Percentiles rank a stretch among this genome's conserved stretches.
Conservation (phyloP, 2,797 vertebrate species). For the Neosilurus mollespiculum region DNA sequence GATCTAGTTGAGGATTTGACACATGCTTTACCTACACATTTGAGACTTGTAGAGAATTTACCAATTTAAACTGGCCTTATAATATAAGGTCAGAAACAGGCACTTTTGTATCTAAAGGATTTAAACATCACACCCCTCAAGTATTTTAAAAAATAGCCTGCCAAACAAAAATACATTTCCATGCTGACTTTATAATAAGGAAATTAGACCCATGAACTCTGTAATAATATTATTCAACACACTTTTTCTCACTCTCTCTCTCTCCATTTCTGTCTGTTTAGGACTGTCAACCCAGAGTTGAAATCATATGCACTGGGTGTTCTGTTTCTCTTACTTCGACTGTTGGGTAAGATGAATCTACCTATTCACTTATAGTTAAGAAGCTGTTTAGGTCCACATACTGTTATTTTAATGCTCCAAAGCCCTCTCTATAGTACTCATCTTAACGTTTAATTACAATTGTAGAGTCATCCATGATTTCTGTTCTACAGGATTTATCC, state of each 20-base stretch:
- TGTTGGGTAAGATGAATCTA: conserved; percentile 82
- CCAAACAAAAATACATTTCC: neutral
- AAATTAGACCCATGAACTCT: neutral
- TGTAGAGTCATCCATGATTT: conserved; percentile 5
- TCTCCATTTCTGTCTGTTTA: conserved; percentile 56
- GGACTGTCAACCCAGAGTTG: conserved; percentile 94
- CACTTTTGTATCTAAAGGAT: neutral
- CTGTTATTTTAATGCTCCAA: neutral
- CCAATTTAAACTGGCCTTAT: neutral
- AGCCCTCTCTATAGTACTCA: neutral
- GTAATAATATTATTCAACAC: neutral
- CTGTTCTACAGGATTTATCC: conserved; percentile 87
- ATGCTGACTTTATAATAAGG: neutral
- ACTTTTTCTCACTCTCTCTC: conserved; percentile 35
- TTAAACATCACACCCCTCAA: neutral
- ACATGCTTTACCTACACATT: neutral
- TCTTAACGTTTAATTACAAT: conserved; percentile 3
- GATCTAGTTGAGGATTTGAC: neutral
- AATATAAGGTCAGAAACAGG: neutral
- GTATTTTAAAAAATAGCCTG: neutral
- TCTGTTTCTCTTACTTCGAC: conserved; percentile 90
- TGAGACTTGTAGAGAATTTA: neutral
- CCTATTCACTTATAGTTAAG: neutral
- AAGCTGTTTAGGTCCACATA: neutral
- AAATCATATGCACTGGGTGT: conserved; percentile 97